phyloP scores from a whole-genome alignment of 2,888 invertebrate genomes.

The Drosophila greeni region DNA sequence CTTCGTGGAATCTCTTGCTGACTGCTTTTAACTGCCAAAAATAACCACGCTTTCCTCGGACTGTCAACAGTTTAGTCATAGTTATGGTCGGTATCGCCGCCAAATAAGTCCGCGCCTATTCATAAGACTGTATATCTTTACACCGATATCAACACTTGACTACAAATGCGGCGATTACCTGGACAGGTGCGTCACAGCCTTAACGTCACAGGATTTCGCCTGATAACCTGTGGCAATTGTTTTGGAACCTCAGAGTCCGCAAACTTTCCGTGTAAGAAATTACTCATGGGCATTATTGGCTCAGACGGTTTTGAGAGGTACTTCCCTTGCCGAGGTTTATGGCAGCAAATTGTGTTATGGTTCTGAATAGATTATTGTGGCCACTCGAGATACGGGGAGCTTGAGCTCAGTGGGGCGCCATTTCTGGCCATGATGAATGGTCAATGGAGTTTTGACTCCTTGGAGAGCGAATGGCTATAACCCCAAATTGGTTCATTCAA shows the following conservation, averaged over 20 bases:
- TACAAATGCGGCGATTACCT: constrained; percentile 36
- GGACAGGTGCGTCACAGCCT: constrained; percentile 47
- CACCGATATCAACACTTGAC: constrained; percentile 54
- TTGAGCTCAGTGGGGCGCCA: neutral
- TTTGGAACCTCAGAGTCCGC: neutral
- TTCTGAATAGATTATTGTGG: constrained; percentile 14
- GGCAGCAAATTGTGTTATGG: constrained; percentile 4
- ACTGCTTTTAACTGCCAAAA: constrained; percentile 15
- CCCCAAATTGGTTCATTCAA: constrained; percentile 26
- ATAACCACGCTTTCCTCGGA: constrained; percentile 13
- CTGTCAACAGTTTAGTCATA: constrained; percentile 37
- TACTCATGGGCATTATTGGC: constrained; percentile 39
- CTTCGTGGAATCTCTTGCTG: constrained; percentile 25
- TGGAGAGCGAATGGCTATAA: neutral
- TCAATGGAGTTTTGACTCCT: constrained; percentile 3
- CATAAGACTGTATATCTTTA: constrained; percentile 35
- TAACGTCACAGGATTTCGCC: constrained; percentile 49
- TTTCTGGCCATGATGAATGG: neutral
- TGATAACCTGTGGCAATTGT: constrained; percentile 29
- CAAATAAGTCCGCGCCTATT: neutral
- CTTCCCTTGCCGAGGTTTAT: constrained; percentile 13
- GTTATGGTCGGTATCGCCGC: constrained; percentile 12
- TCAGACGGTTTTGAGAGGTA: constrained; percentile 23
- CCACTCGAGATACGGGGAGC: constrained; percentile 10
- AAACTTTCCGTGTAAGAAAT: constrained; percentile 26